phyloP scores from a whole-genome alignment of 1,140 invertebrate species.

The Lineus longissimus region DNA sequence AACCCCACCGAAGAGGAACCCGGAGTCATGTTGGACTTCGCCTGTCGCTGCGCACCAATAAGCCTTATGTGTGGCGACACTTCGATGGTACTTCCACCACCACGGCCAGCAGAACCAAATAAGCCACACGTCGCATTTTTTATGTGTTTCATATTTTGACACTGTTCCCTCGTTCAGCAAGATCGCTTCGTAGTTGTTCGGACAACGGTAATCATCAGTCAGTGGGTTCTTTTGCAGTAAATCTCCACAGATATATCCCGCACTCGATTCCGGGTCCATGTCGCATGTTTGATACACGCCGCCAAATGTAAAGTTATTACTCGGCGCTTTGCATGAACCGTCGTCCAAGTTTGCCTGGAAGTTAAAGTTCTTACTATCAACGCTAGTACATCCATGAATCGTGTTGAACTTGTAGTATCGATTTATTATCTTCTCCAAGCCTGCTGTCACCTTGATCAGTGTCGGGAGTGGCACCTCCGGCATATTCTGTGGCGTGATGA shows the following conservation, averaged over 20 bases:
- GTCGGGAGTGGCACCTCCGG: constrained; percentile 13
- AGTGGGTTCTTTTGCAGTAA: constrained; percentile 30
- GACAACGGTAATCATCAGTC: constrained; percentile 30
- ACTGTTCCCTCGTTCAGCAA: constrained; percentile 20
- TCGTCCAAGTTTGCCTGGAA: too few relatives aligned
- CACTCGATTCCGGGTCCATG: constrained; percentile 7
- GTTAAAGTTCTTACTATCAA: constrained; percentile 33
- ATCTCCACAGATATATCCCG: constrained; percentile 15
- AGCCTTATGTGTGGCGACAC: too few relatives aligned
- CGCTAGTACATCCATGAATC: constrained; percentile 29
- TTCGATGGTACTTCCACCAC: constrained; percentile 10
- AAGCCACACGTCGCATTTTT: constrained; percentile 5
- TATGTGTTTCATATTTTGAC: constrained; percentile 12
- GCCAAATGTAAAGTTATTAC: constrained; percentile 36
- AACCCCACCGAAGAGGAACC: too few relatives aligned
- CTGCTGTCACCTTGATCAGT: constrained; percentile 13
- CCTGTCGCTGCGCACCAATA: too few relatives aligned
- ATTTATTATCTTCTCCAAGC: constrained; percentile 25
- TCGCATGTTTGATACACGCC: too few relatives aligned
- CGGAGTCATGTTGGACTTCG: too few relatives aligned
- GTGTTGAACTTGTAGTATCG: constrained; percentile 38
- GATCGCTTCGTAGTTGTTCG: constrained; percentile 24
- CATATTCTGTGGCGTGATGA: too few relatives aligned
- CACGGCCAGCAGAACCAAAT: constrained; percentile 17
- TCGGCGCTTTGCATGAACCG: constrained; percentile 23